Percentiles rank a stretch among this genome's conserved stretches.
Conservation (phyloP, 2,888 invertebrate species). For the Esperia sulphurella region DNA sequence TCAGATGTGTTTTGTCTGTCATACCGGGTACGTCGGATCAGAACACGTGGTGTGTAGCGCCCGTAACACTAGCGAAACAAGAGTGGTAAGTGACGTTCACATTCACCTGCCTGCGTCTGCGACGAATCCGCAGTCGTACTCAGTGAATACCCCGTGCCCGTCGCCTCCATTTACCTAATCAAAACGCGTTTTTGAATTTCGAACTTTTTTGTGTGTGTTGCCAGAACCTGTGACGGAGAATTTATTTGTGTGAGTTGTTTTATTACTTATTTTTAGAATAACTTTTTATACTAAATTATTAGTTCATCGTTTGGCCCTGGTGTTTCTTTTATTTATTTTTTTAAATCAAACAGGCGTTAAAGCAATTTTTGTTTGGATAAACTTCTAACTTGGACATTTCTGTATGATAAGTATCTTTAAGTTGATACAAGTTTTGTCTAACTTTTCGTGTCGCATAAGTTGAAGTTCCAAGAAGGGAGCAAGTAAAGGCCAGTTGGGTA, state of each 20-base stretch:
- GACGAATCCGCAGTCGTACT: conserved; percentile 61
- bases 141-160: conserved; percentile 39
- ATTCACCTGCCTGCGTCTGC: conserved; percentile 70
- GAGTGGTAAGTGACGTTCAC: conserved; percentile 68
- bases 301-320: too few relatives aligned
- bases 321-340: too few relatives aligned
- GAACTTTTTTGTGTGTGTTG: conserved; percentile 48
- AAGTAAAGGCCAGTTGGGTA: not conserved
- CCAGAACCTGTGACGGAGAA: conserved; percentile 41
- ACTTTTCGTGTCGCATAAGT: not conserved
- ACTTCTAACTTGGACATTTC: too few relatives aligned
- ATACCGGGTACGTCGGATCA: conserved; percentile 1
- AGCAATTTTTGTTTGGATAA: too few relatives aligned
- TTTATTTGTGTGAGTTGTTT: conserved; percentile 16
- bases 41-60: too few relatives aligned
- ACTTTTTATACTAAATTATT: too few relatives aligned
- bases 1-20: too few relatives aligned
- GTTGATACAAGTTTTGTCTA: not conserved
- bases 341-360: too few relatives aligned
- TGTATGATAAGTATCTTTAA: not conserved
- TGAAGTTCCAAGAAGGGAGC: not conserved
- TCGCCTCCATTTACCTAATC: conserved; percentile 36
- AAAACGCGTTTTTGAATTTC: conserved; percentile 30
- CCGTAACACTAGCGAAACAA: conserved; percentile 48
- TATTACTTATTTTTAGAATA: conserved; percentile 1